Base-by-base conservation (phyloP, 2,888 invertebrate genomes). In the Mimumesa dahlbomi region DNA sequence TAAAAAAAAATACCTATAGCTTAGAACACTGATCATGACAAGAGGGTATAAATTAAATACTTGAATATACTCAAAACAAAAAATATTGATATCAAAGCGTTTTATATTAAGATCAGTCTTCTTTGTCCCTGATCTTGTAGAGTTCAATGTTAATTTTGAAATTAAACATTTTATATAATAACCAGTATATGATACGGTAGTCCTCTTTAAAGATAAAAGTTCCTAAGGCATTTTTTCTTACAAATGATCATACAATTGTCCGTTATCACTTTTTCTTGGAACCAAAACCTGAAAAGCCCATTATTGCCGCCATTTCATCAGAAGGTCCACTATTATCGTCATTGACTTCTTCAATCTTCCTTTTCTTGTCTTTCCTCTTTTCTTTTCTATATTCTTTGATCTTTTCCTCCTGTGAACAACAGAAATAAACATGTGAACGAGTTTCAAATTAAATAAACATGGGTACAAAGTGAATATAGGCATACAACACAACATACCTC, bases 261-360 rank as follows among this genome's bases (percentile, higher is more conserved):
- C 43, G 58, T 62, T 75, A 84, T 90, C 92, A 94, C 88, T 96
- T 96, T 86, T 96, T 97, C 3, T 95, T 93, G 2, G 94, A 93
- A 5, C 96, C 96, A 90, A 98, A 98, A 0, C 97, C 98, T 5
- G 96, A 95, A 88, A 98, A 98, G 6, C 98, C 98, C 98, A 98
- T 98, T 72, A 98, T 94, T 78, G 95, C 94, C 13, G 96, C 95
- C 87, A 98, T 92, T 75, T 91, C 92, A 46, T 91, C 91, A 0
- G 87, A 85, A 0, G 88, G 88, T 22, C 88, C 90, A 1, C 86
- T 85, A 19, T 90, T 90, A n/a, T 91, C 91, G 0, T 92, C 92
- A 9, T 91, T 90, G 6, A 90, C 89, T 73, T 95, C 95, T 75
- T 95, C 95, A 0, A 95, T 92, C 90, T 95, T 95, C 82, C 97